Percentiles rank a stretch among this genome's conserved stretches.
Evolutionary conservation across 2,888 invertebrate species (phyloP).

Genomic region (Lingula anatina): DNA sequence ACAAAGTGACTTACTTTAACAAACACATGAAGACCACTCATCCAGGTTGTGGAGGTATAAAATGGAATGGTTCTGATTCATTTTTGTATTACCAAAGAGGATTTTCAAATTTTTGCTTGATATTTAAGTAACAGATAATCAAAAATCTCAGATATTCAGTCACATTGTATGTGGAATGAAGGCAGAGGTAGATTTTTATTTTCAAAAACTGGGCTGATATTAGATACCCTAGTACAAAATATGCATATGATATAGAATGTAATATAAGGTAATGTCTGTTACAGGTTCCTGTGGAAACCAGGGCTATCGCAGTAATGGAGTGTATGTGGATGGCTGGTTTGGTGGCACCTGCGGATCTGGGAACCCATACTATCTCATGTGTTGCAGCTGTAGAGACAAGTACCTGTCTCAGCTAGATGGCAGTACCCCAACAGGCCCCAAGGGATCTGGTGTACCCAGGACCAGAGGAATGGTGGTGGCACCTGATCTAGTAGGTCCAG

Average conservation of each 20-base stretch:
- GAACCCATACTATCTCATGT: constrained; percentile 56
- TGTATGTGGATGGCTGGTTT: constrained; percentile 48
- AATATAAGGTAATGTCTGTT: too few species aligned
- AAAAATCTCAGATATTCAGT: too few species aligned
- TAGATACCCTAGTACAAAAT: too few species aligned
- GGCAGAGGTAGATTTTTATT: too few species aligned
- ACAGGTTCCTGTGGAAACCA: constrained; percentile 33
- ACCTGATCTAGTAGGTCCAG: too few species aligned
- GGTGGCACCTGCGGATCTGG: constrained; percentile 57
- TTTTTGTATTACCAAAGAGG: background rate
- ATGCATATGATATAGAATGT: too few species aligned
- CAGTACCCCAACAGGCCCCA: background rate
- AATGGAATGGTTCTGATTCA: background rate
- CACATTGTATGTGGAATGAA: too few species aligned
- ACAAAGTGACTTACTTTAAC: constrained; percentile 51
- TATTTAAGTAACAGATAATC: too few species aligned
- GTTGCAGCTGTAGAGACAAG: constrained; percentile 56
- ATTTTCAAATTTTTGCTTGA: too few species aligned
- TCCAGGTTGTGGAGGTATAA: constrained; percentile 58
- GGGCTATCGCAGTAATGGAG: constrained; percentile 42
- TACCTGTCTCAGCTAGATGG: constrained; percentile 35
- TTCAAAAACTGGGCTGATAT: too few species aligned
- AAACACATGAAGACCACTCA: constrained; percentile 56
- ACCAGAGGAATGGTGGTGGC: too few species aligned
- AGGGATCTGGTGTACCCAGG: too few species aligned